These are phyloP conservation scores for Pseudolycoriella hygida DNA, from an alignment of 2,888 invertebrate species.

Conservation along the genomic window DNA sequence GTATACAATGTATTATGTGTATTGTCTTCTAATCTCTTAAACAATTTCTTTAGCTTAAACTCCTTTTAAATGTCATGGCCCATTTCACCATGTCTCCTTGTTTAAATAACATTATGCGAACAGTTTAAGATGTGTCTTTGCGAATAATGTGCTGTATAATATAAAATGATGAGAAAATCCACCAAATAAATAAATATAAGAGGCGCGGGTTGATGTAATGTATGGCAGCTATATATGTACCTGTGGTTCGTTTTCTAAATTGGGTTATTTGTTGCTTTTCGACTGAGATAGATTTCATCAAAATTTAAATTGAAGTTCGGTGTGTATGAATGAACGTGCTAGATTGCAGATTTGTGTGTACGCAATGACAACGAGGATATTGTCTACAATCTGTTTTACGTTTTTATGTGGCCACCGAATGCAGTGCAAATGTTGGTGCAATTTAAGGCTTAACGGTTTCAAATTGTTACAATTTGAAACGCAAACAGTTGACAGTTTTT, in stretches of 20 bases:
- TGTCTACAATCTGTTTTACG: too few relatives aligned
- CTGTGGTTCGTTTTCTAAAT: constrained; percentile 4
- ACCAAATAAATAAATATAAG: background rate
- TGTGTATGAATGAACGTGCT: background rate
- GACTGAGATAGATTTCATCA: constrained; percentile 1
- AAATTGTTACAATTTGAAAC: too few relatives aligned
- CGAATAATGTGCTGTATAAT: background rate
- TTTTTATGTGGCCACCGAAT: too few relatives aligned
- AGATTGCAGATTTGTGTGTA: background rate
- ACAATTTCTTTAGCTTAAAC: constrained; percentile 6
- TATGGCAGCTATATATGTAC: background rate
- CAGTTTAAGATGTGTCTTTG: background rate
- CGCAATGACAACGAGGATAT: too few relatives aligned
- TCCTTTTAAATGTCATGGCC: constrained; percentile 6
- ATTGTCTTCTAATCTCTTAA: constrained; percentile 6
- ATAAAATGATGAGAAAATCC: background rate
- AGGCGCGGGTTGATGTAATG: background rate
- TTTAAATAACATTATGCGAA: background rate
- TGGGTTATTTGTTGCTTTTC: constrained; percentile 6
- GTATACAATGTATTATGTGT: constrained; percentile 1
- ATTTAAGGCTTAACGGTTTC: too few relatives aligned
- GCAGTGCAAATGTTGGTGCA: too few relatives aligned
- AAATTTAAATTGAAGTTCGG: too few relatives aligned
- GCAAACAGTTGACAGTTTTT: too few relatives aligned
- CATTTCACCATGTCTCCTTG: constrained; percentile 6